A percentile compares a stretch with the other conserved stretches of the same genome.
phyloP scores from a whole-genome alignment of 2,888 invertebrate genomes.

The Eupithecia centaureata region DNA sequence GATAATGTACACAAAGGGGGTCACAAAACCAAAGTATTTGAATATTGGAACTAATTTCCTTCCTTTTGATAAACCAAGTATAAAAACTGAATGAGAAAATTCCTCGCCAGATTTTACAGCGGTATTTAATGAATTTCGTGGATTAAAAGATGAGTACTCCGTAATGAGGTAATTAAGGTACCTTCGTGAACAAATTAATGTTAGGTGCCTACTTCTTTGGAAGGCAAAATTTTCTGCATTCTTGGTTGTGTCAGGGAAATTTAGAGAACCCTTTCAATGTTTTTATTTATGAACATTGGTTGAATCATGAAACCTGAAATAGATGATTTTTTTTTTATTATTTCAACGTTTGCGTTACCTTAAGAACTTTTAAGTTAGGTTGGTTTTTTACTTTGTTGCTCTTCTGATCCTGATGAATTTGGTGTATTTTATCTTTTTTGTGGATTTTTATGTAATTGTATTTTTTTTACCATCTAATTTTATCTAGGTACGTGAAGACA shows the following conservation, averaged over 20 bases:
- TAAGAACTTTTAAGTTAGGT: not conserved
- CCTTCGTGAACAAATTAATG: slow-evolving; percentile 21
- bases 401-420: too few species aligned
- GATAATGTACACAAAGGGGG: not conserved
- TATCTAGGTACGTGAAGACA: too few species aligned
- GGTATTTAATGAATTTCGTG: slow-evolving; percentile 34
- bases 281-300: not conserved
- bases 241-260: not conserved
- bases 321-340: too few species aligned
- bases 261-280: not conserved
- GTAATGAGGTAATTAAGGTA: slow-evolving; percentile 33
- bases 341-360: too few species aligned
- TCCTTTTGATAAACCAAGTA: slow-evolving; percentile 1
- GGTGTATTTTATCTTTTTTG: too few species aligned
- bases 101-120: slow-evolving; percentile 26
- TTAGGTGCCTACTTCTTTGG: slow-evolving; percentile 6
- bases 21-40: not conserved
- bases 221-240: slow-evolving; percentile 15
- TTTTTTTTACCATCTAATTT: too few species aligned
- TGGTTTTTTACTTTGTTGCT: too few species aligned
- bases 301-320: not conserved
- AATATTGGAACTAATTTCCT: not conserved
- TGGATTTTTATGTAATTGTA: too few species aligned
- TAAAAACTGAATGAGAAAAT: slow-evolving; percentile 22
- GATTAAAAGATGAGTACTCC: slow-evolving; percentile 32